Percentiles rank a stretch among this genome's conserved stretches.
Evolutionary conservation across 2,797 vertebrate species (phyloP).

Genomic region (Neostethus bicornis): DNA sequence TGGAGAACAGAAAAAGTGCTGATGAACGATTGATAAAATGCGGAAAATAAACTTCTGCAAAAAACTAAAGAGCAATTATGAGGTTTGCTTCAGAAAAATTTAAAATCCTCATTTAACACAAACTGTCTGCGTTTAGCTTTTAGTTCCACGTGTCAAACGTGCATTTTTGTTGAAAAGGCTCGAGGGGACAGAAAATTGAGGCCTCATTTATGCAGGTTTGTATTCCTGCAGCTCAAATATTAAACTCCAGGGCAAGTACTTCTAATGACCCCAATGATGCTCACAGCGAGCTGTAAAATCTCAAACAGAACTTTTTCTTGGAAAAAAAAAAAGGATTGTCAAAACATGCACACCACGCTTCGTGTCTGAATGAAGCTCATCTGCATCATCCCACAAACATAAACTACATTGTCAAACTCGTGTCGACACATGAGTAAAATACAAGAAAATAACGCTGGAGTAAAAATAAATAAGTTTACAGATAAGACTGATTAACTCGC

Average conservation of each 20-base stretch:
- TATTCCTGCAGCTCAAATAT: constrained; percentile 47
- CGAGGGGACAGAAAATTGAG: constrained; percentile 28
- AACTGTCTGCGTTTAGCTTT: not conserved
- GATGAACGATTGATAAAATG: not conserved
- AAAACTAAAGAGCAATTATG: constrained; percentile 28
- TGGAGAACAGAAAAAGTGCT: constrained; percentile 14
- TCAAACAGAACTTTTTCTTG: not conserved
- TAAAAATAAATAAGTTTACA: too few species aligned
- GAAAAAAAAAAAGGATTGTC: too few species aligned
- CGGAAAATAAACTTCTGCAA: not conserved
- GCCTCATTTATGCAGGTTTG: constrained; percentile 11
- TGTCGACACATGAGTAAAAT: too few species aligned
- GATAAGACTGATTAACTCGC: too few species aligned
- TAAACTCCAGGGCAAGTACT: constrained; percentile 12
- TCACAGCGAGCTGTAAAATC: constrained; percentile 25
- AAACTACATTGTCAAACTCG: too few species aligned
- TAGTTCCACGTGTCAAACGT: constrained; percentile 35
- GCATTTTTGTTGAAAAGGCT: constrained; percentile 26
- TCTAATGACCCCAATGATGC: constrained; percentile 9
- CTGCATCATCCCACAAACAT: too few species aligned
- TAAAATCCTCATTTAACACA: not conserved
- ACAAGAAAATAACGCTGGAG: too few species aligned
- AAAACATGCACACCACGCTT: too few species aligned
- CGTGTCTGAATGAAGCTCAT: too few species aligned
- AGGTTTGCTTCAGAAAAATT: constrained; percentile 8